A percentile compares a stretch with the other conserved stretches of the same genome.
Conservation (phyloP, 2,888 invertebrate species). For the Abrostola triplasia region DNA sequence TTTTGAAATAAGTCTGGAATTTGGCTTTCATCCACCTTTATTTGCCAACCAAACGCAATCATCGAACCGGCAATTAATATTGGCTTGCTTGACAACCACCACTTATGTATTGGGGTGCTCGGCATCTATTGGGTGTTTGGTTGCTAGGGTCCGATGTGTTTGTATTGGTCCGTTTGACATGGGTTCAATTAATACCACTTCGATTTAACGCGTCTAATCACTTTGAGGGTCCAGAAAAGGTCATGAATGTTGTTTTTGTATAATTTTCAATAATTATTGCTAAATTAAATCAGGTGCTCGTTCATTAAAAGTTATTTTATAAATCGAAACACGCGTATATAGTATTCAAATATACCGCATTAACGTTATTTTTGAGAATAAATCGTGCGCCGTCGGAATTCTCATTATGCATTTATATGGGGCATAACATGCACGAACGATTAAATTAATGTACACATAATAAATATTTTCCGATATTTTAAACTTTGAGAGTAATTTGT, state of each 20-base stretch:
- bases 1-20: not conserved
- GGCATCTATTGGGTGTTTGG: conserved; percentile 14
- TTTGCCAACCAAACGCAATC: conserved; percentile 25
- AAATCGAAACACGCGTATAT: too few species aligned
- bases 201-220: conserved; percentile 36
- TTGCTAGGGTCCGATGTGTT: conserved; percentile 21
- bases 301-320: not conserved
- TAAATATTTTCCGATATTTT: too few species aligned
- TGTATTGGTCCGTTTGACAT: conserved; percentile 38
- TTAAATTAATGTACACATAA: too few species aligned
- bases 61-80: conserved; percentile 36
- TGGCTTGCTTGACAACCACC: conserved; percentile 24
- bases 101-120: conserved; percentile 2
- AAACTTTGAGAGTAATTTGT: too few species aligned
- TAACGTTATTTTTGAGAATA: too few species aligned
- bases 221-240: conserved; percentile 17
- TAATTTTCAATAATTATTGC: conserved; percentile 25
- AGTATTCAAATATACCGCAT: too few species aligned
- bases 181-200: conserved; percentile 38
- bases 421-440: too few species aligned
- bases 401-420: too few species aligned
- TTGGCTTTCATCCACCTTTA: not conserved
- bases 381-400: too few species aligned
- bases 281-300: conserved; percentile 11
- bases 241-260: conserved; percentile 35